Evolutionary conservation across 2,888 invertebrate species (phyloP).

Genomic region (Mesorhabditis belari): DNA sequence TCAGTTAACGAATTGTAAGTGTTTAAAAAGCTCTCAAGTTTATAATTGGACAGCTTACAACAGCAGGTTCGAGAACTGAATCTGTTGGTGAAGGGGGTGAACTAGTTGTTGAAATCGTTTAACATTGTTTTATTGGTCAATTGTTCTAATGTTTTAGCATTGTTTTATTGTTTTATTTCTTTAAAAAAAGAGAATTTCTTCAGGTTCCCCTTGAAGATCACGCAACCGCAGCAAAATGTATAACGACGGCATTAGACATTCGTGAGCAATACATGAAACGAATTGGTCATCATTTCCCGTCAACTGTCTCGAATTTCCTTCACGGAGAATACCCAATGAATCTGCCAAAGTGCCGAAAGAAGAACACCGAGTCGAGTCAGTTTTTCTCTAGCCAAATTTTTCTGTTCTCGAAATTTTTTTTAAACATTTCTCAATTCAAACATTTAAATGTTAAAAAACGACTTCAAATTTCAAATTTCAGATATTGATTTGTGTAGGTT

Average conservation of each 20-base stretch:
- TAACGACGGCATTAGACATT: slow-evolving; percentile 79
- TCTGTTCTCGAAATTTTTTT: no score
- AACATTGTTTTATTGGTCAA: no score
- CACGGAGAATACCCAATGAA: slow-evolving; percentile 44
- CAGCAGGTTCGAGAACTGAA: no score
- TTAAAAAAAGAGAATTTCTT: slow-evolving; percentile 7
- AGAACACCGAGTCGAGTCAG: slow-evolving; percentile 51
- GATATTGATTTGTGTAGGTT: background rate
- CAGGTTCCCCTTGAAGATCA: slow-evolving; percentile 89
- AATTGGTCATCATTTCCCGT: slow-evolving; percentile 45
- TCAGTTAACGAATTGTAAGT: no score
- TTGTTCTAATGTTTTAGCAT: no score
- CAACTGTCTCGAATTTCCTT: slow-evolving; percentile 48
- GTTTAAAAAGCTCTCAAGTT: no score
- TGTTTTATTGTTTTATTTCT: no score
- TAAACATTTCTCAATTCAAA: background rate
- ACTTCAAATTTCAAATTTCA: background rate
- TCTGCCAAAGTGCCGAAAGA: slow-evolving; percentile 45
- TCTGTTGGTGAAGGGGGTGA: no score
- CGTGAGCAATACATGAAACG: slow-evolving; percentile 80
- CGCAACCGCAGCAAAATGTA: slow-evolving; percentile 76
- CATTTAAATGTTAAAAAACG: background rate
- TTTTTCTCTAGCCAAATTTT: background rate
- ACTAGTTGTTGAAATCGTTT: no score
- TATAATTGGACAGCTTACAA: no score